Percentiles rank a stretch among this genome's conserved stretches.
Conservation (phyloP, 2,888 invertebrate species). For the Sepioteuthis lessoniana region DNA sequence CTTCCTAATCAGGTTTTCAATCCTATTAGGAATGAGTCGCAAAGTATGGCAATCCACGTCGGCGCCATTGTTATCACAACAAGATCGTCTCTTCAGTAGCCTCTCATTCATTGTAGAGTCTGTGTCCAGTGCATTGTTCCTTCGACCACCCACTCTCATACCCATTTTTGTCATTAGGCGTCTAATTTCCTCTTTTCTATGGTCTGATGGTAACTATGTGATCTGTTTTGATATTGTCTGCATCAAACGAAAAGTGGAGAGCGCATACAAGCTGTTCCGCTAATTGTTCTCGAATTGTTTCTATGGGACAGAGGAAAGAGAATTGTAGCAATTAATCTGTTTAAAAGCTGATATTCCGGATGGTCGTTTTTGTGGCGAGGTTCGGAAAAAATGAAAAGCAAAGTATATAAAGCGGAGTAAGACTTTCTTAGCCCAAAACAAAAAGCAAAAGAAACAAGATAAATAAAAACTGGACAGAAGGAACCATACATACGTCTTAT, state of each 20-base stretch:
- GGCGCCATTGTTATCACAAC: background rate
- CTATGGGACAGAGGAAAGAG: no score
- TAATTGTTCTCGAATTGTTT: no score
- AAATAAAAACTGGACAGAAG: no score
- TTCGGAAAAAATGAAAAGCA: background rate
- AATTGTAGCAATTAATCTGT: background rate
- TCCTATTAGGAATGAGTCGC: background rate
- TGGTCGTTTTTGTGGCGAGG: background rate
- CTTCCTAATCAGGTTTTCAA: background rate
- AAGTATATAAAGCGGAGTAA: background rate
- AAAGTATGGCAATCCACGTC: background rate
- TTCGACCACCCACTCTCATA: background rate
- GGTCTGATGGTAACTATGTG: background rate
- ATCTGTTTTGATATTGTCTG: background rate
- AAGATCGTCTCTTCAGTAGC: background rate
- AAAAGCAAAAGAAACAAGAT: no score
- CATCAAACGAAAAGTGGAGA: background rate
- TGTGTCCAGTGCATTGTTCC: background rate
- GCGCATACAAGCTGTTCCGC: background rate
- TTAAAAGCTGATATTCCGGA: background rate
- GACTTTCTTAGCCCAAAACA: no score
- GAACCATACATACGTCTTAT: no score
- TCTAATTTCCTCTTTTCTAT: background rate
- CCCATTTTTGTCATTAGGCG: background rate
- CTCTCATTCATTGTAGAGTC: background rate